A percentile compares a stretch with the other conserved stretches of the same genome.
Conservation (phyloP, 2,113 vertebrate genomes). For the Mastomys coucha region DNA sequence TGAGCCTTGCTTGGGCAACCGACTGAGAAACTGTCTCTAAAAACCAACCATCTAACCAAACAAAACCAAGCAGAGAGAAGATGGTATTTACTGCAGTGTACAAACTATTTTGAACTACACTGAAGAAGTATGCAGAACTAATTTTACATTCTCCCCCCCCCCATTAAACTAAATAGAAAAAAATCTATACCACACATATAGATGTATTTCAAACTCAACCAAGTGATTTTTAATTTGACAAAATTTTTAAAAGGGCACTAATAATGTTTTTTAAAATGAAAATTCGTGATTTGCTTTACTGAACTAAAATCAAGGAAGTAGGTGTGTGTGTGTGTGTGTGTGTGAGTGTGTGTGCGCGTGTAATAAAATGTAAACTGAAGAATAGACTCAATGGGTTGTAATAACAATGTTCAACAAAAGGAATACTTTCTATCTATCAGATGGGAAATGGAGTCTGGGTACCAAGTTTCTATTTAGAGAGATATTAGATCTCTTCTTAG, state of each 20-base stretch:
- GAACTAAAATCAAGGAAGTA: neutral
- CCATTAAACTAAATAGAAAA: constrained; percentile 4
- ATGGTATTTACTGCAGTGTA: neutral
- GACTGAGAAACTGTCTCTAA: neutral
- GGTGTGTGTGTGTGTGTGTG: neutral
- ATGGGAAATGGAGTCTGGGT: neutral
- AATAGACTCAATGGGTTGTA: neutral
- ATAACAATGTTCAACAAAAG: neutral
- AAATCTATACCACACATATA: neutral
- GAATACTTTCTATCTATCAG: neutral
- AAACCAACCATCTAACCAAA: neutral
- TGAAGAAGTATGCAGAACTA: neutral
- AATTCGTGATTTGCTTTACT: neutral
- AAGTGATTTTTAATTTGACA: constrained; percentile 34
- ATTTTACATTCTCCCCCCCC: neutral
- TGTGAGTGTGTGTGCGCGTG: neutral
- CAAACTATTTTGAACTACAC: neutral
- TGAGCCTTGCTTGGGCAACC: neutral
- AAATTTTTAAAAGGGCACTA: neutral
- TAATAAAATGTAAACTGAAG: neutral
- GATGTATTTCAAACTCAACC: neutral
- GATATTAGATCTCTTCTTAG: neutral
- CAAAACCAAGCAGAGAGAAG: neutral
- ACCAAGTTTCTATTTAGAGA: neutral
- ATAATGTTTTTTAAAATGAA: constrained; percentile 17